Base-by-base conservation (phyloP, 2,113 vertebrate genomes). In the Syngnathus floridae region DNA sequence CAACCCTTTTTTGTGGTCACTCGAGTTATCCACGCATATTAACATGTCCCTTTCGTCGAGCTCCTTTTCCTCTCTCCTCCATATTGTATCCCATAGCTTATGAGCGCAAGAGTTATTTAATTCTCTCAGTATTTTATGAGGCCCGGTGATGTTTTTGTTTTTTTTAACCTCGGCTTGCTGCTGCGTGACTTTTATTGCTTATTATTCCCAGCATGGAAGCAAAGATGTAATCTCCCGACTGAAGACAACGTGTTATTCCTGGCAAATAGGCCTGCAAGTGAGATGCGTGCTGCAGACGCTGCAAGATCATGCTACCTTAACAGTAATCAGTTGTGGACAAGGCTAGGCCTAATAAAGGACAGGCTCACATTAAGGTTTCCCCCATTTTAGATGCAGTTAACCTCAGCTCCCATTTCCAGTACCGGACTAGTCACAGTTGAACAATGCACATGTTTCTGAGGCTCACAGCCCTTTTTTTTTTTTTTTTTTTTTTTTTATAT, bases 371-470 rank as follows among this genome's bases (percentile, higher is more conserved):
- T 72, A 88, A 31, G 83, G 85, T 86, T 86, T 86, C 84, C 86
- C 86, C 86, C 84, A 88, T 89, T 86, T 89, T 88, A 82, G 86
- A 88, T 81, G 76, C 79, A 77, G 81, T 82, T 82, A 78, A 83
- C 82, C 75, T 79, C 70, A 69, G 78, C 86, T 89, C 84, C 83
- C 84, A 86, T 88, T 87, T 88, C 84, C 80, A 45, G 74, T 66
- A 73, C 71, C 65, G 66, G 56, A 68, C 66, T 77, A 68, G 66
- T 80, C 68, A 68, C 67, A 67, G 51, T 51, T 75, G 60, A 46
- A 1, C 5, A 9, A 73, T 49, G 43, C 67, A 66, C 62, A 62
- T 66, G 49, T 68, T 64, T 61, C 43, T 35, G 55, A 64, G 52
- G 37, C 56, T 60, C 19, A 35, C 69, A 55, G 46, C 16, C 51